Percentiles rank a stretch among this genome's conserved stretches.
These are phyloP conservation scores for Portevinia maculata DNA, from an alignment of 2,888 invertebrate genomes.

Conservation along the genomic window DNA sequence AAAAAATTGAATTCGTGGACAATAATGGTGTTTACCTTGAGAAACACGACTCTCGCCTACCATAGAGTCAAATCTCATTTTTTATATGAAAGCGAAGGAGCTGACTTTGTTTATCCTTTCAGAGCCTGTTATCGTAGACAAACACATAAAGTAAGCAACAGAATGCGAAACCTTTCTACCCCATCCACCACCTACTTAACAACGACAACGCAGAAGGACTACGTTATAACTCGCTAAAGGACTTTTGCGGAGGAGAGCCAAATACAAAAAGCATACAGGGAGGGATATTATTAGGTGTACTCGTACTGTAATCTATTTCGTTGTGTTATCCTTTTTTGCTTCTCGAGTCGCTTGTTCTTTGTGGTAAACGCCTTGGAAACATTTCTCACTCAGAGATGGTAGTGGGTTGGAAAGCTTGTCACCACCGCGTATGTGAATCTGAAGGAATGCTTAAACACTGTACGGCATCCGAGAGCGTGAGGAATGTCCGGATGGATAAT, in stretches of 20 bases:
- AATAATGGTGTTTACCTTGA: slow-evolving; percentile 74
- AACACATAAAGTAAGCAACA: slow-evolving; percentile 72
- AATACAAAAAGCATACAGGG: slow-evolving; percentile 42
- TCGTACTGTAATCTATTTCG: slow-evolving; percentile 5
- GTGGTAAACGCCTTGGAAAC: slow-evolving; percentile 37
- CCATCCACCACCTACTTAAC: slow-evolving; percentile 45
- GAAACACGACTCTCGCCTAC: slow-evolving; percentile 34
- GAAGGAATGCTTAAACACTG: not conserved
- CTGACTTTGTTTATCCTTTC: slow-evolving; percentile 71
- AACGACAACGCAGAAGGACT: slow-evolving; percentile 40
- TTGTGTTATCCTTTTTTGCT: slow-evolving; percentile 40
- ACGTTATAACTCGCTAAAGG: slow-evolving; percentile 21
- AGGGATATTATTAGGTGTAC: slow-evolving; percentile 51
- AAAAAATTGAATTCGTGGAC: slow-evolving; percentile 47
- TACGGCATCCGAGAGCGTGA: slow-evolving; percentile 26
- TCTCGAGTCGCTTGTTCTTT: slow-evolving; percentile 13
- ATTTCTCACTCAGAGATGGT: slow-evolving; percentile 29
- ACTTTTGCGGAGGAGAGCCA: slow-evolving; percentile 1
- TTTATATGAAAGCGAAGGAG: slow-evolving; percentile 55
- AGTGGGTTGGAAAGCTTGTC: slow-evolving; percentile 43
- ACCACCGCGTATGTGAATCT: slow-evolving; percentile 24
- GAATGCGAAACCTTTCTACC: slow-evolving; percentile 57
- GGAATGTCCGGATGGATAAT: slow-evolving; percentile 55
- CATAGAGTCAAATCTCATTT: slow-evolving; percentile 59
- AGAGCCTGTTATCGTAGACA: slow-evolving; percentile 72